Conservation (phyloP, 1,140 invertebrate species). For the Drosophila pruinosa region DNA sequence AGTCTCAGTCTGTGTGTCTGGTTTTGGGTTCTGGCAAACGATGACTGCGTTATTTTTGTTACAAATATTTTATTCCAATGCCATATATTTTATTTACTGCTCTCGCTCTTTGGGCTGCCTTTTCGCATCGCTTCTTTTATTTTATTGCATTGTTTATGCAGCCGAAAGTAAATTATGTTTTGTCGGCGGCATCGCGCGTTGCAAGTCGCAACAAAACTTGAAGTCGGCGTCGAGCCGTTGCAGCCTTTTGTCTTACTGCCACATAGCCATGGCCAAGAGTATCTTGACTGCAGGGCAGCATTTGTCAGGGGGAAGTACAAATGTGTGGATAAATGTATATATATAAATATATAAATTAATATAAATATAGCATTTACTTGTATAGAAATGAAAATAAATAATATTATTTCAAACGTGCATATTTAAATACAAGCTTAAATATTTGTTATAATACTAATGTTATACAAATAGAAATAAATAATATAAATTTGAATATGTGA, state of each 20-base stretch:
- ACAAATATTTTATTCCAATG: slow-evolving; percentile 81
- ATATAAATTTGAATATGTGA: no score
- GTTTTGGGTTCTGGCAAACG: slow-evolving; percentile 1
- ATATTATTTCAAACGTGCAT: no score
- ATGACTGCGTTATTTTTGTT: slow-evolving; percentile 72
- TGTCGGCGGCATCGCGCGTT: slow-evolving; percentile 40
- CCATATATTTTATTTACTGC: slow-evolving; percentile 76
- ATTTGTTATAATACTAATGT: no score
- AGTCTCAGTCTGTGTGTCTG: slow-evolving; percentile 14
- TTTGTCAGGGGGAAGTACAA: neutral
- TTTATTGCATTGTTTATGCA: slow-evolving; percentile 81
- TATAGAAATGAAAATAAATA: no score
- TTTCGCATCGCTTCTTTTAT: slow-evolving; percentile 65
- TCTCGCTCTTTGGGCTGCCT: slow-evolving; percentile 27
- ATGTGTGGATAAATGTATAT: no score
- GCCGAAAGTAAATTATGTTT: slow-evolving; percentile 79
- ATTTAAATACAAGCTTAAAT: no score
- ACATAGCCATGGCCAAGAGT: neutral
- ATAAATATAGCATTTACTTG: no score
- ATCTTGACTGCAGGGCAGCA: neutral
- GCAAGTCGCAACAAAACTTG: slow-evolving; percentile 39
- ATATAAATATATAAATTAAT: neutral
- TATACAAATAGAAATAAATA: no score
- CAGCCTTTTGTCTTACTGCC: slow-evolving; percentile 41
- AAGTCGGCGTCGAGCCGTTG: slow-evolving; percentile 21